These are phyloP conservation scores for Lamellibrachia columna DNA, from an alignment of 2,888 invertebrate genomes.

Conservation along the genomic window DNA sequence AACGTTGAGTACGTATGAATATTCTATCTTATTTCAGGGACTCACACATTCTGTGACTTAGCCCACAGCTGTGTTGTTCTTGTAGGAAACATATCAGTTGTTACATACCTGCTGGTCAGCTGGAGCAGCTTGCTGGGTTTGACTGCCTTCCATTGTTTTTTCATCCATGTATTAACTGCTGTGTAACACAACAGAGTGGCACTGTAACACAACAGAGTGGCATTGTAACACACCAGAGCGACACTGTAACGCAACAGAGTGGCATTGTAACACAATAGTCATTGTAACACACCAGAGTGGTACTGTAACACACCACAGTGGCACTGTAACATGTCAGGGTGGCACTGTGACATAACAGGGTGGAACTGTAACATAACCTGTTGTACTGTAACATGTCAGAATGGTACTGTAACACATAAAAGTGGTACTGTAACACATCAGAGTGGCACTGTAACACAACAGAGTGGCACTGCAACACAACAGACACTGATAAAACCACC, in stretches of 20 bases:
- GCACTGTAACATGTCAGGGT: background rate
- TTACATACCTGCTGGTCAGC: background rate
- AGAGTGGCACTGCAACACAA: background rate
- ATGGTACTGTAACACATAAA: background rate
- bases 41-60: background rate
- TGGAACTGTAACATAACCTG: background rate
- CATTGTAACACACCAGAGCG: background rate
- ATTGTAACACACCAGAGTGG: background rate
- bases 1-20: background rate
- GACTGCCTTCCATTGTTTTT: background rate
- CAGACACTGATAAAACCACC: background rate
- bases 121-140: background rate
- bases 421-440: background rate
- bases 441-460: background rate
- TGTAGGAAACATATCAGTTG: background rate
- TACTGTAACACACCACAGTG: background rate
- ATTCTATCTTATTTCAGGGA: conserved; percentile 1
- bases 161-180: background rate
- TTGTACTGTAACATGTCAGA: background rate
- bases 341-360: background rate
- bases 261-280: background rate
- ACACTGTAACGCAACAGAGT: background rate
- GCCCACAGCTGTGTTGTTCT: background rate
- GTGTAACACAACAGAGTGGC: background rate
- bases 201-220: background rate